Evolutionary conservation across 2,797 vertebrate genomes (phyloP).

Genomic region (Clamator glandarius): DNA sequence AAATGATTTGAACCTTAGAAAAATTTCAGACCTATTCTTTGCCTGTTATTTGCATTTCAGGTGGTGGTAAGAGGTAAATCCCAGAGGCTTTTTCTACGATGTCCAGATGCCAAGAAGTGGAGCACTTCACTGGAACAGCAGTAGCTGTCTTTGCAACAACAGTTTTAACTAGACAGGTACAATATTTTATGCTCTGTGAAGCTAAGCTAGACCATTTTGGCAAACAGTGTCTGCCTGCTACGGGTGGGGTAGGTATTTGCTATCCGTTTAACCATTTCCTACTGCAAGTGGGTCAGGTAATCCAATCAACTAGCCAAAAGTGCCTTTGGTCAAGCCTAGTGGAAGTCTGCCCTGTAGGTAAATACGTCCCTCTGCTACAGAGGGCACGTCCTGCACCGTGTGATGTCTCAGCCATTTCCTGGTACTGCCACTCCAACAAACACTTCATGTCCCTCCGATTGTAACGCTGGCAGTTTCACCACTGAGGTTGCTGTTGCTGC

Average conservation of each 20-base stretch:
- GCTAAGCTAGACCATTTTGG: conserved; percentile 35
- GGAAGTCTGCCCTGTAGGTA: conserved; percentile 61
- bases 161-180: conserved; percentile 10
- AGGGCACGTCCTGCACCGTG: conserved; percentile 42
- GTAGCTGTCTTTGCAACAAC: conserved; percentile 33
- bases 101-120: conserved; percentile 7
- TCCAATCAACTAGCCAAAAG: conserved; percentile 10
- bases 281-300: conserved; percentile 63
- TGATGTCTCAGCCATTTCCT: conserved; percentile 66
- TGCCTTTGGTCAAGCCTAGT: conserved; percentile 48
- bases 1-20: conserved; percentile 15
- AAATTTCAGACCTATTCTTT: background rate
- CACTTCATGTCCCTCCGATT: conserved; percentile 46
- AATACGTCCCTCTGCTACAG: conserved; percentile 37
- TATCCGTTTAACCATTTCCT: conserved; percentile 60
- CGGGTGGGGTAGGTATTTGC: conserved; percentile 59
- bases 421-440: conserved; percentile 58
- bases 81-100: conserved; percentile 8
- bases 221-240: conserved; percentile 49
- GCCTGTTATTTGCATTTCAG: background rate
- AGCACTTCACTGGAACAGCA: conserved; percentile 54
- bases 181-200: conserved; percentile 29
- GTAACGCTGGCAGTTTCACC: conserved; percentile 11
- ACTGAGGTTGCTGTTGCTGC: conserved; percentile 13
- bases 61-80: conserved; percentile 41